A percentile compares a stretch with the other conserved stretches of the same genome.
Evolutionary conservation across 2,797 vertebrate species (phyloP).

Genomic region (Macrochelys suwanniensis): DNA sequence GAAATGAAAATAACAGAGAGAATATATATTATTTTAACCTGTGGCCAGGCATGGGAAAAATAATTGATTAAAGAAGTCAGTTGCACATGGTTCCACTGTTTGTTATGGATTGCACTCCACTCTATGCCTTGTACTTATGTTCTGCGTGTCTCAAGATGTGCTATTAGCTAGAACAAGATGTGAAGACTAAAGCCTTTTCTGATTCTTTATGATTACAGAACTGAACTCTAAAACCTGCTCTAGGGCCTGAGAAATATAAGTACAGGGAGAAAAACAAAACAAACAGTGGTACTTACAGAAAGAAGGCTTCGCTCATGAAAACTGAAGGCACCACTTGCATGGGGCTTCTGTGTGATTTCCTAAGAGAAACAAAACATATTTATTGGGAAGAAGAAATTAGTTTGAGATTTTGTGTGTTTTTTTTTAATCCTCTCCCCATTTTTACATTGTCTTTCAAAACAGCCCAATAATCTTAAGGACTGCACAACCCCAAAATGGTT

Average conservation of each 20-base stretch:
- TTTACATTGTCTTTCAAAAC: neutral
- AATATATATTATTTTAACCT: neutral
- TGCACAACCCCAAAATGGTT: neutral
- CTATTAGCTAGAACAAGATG: neutral
- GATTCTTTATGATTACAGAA: neutral
- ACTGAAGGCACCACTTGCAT: slow-evolving; percentile 79
- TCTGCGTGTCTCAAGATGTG: rapidly evolving
- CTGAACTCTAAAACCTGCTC: neutral
- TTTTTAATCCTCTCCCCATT: neutral
- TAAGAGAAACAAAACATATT: slow-evolving; percentile 44
- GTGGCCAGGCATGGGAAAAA: neutral
- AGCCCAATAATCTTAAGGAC: neutral
- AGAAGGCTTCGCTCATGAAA: slow-evolving; percentile 76
- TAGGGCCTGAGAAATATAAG: neutral
- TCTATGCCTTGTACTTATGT: neutral
- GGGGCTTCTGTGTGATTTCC: slow-evolving; percentile 79
- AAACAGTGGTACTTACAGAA: slow-evolving; percentile 78
- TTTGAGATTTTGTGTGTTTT: neutral
- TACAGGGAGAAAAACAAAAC: neutral
- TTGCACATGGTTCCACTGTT: neutral
- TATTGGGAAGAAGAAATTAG: neutral
- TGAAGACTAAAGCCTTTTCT: neutral
- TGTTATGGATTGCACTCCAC: neutral
- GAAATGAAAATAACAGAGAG: neutral
- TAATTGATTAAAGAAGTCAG: neutral